These are phyloP conservation scores for Zhengitettix transpicula DNA, from an alignment of 2,888 invertebrate genomes.

Conservation along the genomic window DNA sequence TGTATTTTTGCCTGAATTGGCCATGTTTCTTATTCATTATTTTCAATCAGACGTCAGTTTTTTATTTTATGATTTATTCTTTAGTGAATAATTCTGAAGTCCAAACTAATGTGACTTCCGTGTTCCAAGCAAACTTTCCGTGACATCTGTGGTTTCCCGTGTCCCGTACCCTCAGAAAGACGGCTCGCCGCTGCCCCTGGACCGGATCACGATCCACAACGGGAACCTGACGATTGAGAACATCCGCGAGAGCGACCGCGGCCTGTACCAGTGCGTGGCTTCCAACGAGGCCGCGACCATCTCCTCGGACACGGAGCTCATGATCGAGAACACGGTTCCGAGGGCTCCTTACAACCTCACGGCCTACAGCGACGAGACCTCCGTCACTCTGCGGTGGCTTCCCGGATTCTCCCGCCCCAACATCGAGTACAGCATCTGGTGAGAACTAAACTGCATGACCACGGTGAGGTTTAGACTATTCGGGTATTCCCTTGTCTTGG, in stretches of 20 bases:
- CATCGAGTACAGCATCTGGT: constrained; percentile 74
- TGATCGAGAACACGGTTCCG: constrained; percentile 75
- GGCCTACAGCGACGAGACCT: constrained; percentile 50
- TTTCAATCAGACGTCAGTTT: too few relatives aligned
- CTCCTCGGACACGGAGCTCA: constrained; percentile 58
- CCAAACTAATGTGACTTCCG: too few relatives aligned
- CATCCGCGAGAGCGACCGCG: constrained; percentile 72
- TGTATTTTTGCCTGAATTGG: too few relatives aligned
- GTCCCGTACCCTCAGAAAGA: constrained; percentile 46
- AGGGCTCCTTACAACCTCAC: constrained; percentile 77
- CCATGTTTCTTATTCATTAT: too few relatives aligned
- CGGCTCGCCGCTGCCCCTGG: constrained; percentile 48
- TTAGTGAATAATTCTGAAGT: too few relatives aligned
- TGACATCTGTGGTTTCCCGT: too few relatives aligned
- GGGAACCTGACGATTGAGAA: constrained; percentile 71
- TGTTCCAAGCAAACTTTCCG: too few relatives aligned
- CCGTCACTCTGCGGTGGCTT: constrained; percentile 67
- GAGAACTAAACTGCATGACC: constrained; percentile 14
- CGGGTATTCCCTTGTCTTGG: background rate
- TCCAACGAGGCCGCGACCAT: constrained; percentile 81
- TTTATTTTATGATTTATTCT: too few relatives aligned
- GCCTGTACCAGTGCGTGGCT: constrained; percentile 52
- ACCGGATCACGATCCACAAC: constrained; percentile 46
- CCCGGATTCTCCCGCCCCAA: constrained; percentile 63
- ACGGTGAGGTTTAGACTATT: too few relatives aligned